A percentile compares a stretch with the other conserved stretches of the same genome.
phyloP scores from a whole-genome alignment of 2,888 invertebrate species.

The Allygus modestus region DNA sequence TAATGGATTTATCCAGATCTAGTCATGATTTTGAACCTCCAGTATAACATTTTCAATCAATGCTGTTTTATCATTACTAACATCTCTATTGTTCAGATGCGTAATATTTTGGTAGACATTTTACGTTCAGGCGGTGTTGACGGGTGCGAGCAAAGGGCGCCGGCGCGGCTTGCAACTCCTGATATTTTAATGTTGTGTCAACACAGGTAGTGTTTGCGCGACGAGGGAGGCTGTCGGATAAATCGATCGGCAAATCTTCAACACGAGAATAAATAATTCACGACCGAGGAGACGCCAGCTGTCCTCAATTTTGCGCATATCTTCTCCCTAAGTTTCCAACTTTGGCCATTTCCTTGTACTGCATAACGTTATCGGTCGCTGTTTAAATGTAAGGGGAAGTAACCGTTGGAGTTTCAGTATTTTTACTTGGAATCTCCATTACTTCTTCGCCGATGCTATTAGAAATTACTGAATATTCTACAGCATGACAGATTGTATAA shows the following conservation, averaged over 20 bases:
- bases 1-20: too few relatives aligned
- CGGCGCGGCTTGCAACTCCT: neutral
- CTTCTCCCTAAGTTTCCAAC: conserved; percentile 33
- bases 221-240: conserved; percentile 2
- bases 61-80: too few relatives aligned
- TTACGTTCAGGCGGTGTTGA: too few relatives aligned
- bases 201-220: neutral
- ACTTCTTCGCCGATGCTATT: too few relatives aligned
- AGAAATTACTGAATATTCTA: too few relatives aligned
- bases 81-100: too few relatives aligned
- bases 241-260: conserved; percentile 54
- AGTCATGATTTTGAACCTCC: too few relatives aligned
- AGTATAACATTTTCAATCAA: too few relatives aligned
- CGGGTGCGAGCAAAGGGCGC: too few relatives aligned
- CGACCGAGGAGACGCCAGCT: conserved; percentile 10
- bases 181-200: conserved; percentile 42
- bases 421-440: too few relatives aligned
- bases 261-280: conserved; percentile 34
- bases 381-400: neutral
- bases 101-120: too few relatives aligned
- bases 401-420: neutral
- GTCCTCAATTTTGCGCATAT: conserved; percentile 41
- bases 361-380: conserved; percentile 14
- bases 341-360: conserved; percentile 32
- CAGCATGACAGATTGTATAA: too few relatives aligned